phyloP scores from a whole-genome alignment of 1,140 invertebrate species.

The Vanessa atalanta region DNA sequence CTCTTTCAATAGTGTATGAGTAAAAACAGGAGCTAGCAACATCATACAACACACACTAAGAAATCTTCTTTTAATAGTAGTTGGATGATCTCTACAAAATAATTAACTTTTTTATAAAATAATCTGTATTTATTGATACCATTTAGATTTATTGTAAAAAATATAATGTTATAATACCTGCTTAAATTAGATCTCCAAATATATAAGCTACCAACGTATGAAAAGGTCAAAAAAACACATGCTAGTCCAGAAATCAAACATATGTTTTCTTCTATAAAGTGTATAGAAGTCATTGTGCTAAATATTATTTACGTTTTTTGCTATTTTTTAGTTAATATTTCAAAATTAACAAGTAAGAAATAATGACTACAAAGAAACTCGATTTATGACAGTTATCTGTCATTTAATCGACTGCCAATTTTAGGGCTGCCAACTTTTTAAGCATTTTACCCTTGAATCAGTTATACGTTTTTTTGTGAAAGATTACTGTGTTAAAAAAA shows the following conservation, averaged over 20 bases:
- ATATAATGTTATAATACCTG: conserved; percentile 80
- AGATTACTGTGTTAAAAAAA: too few species aligned
- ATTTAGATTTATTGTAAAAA: background rate
- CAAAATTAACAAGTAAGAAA: too few species aligned
- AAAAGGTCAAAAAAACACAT: conserved; percentile 86
- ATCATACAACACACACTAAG: conserved; percentile 91
- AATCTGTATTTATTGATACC: background rate
- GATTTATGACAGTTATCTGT: too few species aligned
- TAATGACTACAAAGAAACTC: too few species aligned
- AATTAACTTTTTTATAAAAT: conserved; percentile 1
- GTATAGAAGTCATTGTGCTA: background rate
- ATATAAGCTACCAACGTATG: conserved; percentile 92
- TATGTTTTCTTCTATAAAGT: conserved; percentile 15
- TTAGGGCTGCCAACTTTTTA: too few species aligned
- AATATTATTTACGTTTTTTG: background rate
- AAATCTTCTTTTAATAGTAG: conserved; percentile 93
- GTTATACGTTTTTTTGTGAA: too few species aligned
- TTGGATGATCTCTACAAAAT: conserved; percentile 89
- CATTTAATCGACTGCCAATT: too few species aligned
- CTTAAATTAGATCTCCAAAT: conserved; percentile 88
- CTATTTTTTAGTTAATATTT: too few species aligned
- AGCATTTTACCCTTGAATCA: too few species aligned
- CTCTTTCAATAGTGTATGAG: conserved; percentile 86
- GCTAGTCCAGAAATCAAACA: conserved; percentile 64
- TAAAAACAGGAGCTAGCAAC: conserved; percentile 88